These are phyloP conservation scores for Potamarius usumacintae DNA, from an alignment of 2,113 vertebrate genomes.

Conservation along the genomic window DNA sequence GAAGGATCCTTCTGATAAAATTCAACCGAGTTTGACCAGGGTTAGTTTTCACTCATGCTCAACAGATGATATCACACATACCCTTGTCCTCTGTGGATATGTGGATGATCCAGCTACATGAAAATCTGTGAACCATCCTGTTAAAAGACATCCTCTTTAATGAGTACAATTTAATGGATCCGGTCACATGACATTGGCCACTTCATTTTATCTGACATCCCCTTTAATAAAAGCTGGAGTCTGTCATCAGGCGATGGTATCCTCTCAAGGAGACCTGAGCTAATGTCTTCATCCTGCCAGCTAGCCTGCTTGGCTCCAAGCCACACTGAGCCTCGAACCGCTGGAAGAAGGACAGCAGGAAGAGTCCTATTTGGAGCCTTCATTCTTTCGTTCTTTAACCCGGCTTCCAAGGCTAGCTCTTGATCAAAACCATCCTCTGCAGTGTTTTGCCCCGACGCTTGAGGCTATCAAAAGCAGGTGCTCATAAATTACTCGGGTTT, in stretches of 20 bases:
- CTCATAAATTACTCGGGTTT: conserved; percentile 31
- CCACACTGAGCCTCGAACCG: background rate
- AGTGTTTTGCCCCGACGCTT: conserved; percentile 13
- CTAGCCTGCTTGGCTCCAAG: background rate
- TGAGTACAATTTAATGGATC: conserved; percentile 1
- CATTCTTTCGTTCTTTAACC: conserved; percentile 1
- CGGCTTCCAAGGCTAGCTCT: background rate
- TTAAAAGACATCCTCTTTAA: conserved; percentile 23
- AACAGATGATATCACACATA: conserved; percentile 5
- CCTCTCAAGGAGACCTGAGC: conserved; percentile 14
- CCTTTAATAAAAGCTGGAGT: conserved; percentile 26
- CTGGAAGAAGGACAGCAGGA: conserved; percentile 9
- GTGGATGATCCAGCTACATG: background rate
- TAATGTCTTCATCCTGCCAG: conserved; percentile 42
- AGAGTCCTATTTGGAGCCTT: conserved; percentile 31
- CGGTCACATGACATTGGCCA: conserved; percentile 12
- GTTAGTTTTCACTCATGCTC: background rate
- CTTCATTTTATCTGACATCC: conserved; percentile 23
- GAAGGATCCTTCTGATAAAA: background rate
- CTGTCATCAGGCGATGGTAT: conserved; percentile 11
- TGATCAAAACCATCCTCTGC: conserved; percentile 44
- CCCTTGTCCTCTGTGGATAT: background rate
- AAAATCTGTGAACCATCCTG: conserved; percentile 12
- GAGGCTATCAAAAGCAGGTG: conserved; percentile 31
- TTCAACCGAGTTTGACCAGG: background rate